phyloP scores from a whole-genome alignment of 2,113 vertebrate species.

The Phaetusa simplex region DNA sequence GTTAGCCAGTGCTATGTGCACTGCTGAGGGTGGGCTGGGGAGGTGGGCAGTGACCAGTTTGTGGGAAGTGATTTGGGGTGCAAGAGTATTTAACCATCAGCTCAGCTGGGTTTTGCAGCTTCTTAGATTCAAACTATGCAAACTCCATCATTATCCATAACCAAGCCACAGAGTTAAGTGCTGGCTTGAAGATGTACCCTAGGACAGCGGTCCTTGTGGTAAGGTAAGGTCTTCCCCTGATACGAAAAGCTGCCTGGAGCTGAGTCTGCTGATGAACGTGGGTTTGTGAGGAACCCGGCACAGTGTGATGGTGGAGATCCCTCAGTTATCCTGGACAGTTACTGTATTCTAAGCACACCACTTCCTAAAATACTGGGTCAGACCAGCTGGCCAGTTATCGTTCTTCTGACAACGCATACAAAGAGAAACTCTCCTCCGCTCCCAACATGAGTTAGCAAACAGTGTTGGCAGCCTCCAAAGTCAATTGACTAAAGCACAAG shows the following conservation, averaged over 20 bases:
- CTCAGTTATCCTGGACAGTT: background rate
- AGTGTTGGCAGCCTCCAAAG: background rate
- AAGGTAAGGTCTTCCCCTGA: background rate
- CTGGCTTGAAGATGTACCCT: background rate
- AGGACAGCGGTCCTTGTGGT: background rate
- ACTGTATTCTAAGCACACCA: background rate
- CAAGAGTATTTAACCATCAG: background rate
- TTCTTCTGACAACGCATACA: background rate
- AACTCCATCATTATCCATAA: background rate
- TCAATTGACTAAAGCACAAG: background rate
- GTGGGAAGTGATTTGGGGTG: background rate
- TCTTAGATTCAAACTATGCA: background rate
- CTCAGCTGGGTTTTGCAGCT: background rate
- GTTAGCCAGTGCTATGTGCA: background rate
- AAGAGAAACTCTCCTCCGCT: background rate
- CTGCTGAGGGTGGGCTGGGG: background rate
- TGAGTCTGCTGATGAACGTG: background rate
- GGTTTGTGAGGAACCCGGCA: background rate
- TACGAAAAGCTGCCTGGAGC: background rate
- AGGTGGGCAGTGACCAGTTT: background rate
- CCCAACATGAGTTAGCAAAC: background rate
- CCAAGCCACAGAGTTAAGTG: background rate
- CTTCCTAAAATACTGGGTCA: background rate
- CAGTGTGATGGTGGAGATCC: background rate
- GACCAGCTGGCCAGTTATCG: background rate